phyloP scores from a whole-genome alignment of 1,140 invertebrate species.

The Pachyrhynchus sulphureomaculatus region DNA sequence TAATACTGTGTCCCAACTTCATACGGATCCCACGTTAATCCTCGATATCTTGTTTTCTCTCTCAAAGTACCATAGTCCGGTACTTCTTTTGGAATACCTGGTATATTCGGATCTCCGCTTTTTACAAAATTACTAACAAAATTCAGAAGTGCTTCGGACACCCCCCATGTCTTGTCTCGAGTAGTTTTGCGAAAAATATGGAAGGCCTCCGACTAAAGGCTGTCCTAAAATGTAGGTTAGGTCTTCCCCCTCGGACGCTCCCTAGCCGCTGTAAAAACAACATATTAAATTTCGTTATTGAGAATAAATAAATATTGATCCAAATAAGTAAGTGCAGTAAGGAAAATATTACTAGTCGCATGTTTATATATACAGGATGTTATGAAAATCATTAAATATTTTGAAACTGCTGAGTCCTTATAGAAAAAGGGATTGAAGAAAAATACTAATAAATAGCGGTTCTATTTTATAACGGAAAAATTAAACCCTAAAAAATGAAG shows the following conservation, averaged over 20 bases:
- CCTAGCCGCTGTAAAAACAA: constrained; percentile 65
- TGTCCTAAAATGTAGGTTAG: constrained; percentile 84
- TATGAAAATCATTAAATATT: no score
- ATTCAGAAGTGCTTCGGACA: constrained; percentile 73
- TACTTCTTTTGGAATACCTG: constrained; percentile 53
- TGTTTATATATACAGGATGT: no score
- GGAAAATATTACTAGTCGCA: no score
- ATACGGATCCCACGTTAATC: constrained; percentile 69
- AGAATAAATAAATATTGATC: no score
- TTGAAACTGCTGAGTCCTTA: no score
- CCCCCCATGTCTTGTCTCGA: constrained; percentile 70
- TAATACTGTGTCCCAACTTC: constrained; percentile 76
- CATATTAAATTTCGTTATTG: not conserved
- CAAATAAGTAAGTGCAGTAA: no score
- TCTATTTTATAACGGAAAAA: no score
- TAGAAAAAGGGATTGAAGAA: no score
- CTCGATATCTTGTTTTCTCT: constrained; percentile 61
- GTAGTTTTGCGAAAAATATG: constrained; percentile 70
- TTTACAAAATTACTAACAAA: constrained; percentile 75
- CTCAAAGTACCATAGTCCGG: constrained; percentile 59
- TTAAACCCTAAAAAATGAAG: no score
- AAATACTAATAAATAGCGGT: no score
- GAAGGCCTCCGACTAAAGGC: constrained; percentile 71
- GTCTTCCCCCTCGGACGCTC: constrained; percentile 81
- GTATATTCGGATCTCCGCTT: constrained; percentile 70